Evolutionary conservation across 2,888 invertebrate species (phyloP).

Genomic region (Choristoneura rosaceana): DNA sequence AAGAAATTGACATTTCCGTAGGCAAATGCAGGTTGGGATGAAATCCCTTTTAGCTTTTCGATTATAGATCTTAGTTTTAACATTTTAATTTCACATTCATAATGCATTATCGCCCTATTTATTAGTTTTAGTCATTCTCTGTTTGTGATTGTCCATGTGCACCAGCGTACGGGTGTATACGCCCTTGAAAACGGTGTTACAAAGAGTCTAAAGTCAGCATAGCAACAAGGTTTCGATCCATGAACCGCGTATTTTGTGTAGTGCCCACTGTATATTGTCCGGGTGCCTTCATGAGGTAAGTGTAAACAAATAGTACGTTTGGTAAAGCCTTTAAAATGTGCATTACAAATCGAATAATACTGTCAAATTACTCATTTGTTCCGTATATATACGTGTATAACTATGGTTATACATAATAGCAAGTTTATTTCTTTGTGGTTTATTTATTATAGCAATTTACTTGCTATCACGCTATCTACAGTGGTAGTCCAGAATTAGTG

Average conservation of each 20-base stretch:
- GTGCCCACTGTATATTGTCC: slow-evolving; percentile 55
- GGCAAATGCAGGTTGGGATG: slow-evolving; percentile 57
- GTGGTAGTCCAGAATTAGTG: slow-evolving; percentile 18
- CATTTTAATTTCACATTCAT: slow-evolving; percentile 51
- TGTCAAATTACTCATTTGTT: slow-evolving; percentile 25
- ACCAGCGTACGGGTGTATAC: slow-evolving; percentile 62
- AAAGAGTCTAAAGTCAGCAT: slow-evolving; percentile 80
- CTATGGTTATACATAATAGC: slow-evolving; percentile 23
- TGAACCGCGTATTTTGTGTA: slow-evolving; percentile 67
- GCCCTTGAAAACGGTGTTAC: slow-evolving; percentile 80
- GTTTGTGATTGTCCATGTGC: slow-evolving; percentile 52
- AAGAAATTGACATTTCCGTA: slow-evolving; percentile 62
- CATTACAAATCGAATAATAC: slow-evolving; percentile 43
- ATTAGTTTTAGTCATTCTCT: slow-evolving; percentile 48
- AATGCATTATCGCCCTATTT: slow-evolving; percentile 47
- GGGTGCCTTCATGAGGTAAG: slow-evolving; percentile 75
- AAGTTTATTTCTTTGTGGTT: slow-evolving; percentile 20
- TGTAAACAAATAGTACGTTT: slow-evolving; percentile 42
- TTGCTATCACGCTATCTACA: slow-evolving; percentile 5
- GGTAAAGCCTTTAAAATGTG: slow-evolving; percentile 18
- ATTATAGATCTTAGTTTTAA: slow-evolving; percentile 55
- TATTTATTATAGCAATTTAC: slow-evolving; percentile 11
- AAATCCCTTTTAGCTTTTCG: slow-evolving; percentile 62
- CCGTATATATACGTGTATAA: not conserved
- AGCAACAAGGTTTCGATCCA: slow-evolving; percentile 77